Percentiles rank a stretch among this genome's conserved stretches.
Evolutionary conservation across 2,113 vertebrate genomes (phyloP).

Genomic region (Chelonoidis abingdonii): DNA sequence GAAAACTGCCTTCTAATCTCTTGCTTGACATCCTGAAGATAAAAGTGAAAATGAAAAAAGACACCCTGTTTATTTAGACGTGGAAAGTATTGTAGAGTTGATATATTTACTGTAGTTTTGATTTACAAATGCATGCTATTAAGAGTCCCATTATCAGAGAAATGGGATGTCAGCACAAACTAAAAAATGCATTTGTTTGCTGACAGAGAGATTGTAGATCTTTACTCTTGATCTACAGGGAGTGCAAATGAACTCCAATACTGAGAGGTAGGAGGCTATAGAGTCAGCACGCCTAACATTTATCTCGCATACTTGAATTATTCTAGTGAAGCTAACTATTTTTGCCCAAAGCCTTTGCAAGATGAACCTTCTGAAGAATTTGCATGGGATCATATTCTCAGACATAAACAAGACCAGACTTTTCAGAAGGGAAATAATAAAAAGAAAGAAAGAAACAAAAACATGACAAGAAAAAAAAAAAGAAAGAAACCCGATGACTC

Average conservation of each 20-base stretch:
- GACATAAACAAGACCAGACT: neutral
- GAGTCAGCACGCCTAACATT: neutral
- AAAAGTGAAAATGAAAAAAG: constrained; percentile 68
- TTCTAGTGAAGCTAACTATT: neutral
- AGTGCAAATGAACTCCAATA: constrained; percentile 6
- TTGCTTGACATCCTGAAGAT: constrained; percentile 76
- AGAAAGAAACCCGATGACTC: neutral
- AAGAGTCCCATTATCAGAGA: constrained; percentile 39
- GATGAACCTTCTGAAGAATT: neutral
- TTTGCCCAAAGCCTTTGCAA: neutral
- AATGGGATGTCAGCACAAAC: neutral
- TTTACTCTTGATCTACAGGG: constrained; percentile 42
- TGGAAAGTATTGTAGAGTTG: constrained; percentile 46
- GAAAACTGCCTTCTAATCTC: constrained; percentile 79
- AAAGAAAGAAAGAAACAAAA: neutral
- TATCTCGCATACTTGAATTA: neutral
- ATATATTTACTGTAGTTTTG: constrained; percentile 63
- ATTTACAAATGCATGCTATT: constrained; percentile 64
- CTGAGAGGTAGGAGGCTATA: constrained; percentile 7
- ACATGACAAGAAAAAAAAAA: neutral
- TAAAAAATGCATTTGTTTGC: constrained; percentile 50
- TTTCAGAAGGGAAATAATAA: neutral
- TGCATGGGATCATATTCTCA: neutral
- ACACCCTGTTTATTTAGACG: constrained; percentile 67
- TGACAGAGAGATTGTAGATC: constrained; percentile 36